These are phyloP conservation scores for Polyodon spathula DNA, from an alignment of 2,113 vertebrate species.

Conservation along the genomic window DNA sequence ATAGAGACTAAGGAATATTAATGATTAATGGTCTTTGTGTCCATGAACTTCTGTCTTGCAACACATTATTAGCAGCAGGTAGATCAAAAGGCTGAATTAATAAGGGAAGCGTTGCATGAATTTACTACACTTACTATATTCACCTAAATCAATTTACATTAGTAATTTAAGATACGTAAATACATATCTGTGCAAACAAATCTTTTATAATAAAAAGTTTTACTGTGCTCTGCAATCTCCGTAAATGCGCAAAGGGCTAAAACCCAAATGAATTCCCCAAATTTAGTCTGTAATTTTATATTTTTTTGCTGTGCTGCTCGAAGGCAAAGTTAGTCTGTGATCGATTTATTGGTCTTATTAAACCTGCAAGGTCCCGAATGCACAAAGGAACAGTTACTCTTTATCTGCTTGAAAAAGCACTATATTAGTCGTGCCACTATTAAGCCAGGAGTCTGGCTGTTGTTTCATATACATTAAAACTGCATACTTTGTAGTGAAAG, in stretches of 20 bases:
- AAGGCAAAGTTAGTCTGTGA: background rate
- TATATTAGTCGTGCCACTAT: background rate
- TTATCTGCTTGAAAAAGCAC: background rate
- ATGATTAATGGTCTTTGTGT: conserved; percentile 33
- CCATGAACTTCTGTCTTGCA: conserved; percentile 26
- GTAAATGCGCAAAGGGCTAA: no score
- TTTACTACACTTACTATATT: conserved; percentile 22
- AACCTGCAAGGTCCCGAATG: background rate
- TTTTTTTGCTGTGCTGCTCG: background rate
- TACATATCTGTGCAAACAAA: background rate
- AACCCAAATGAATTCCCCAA: no score
- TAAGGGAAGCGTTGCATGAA: conserved; percentile 25
- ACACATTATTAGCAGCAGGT: conserved; percentile 33
- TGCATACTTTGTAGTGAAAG: background rate
- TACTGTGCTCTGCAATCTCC: no score
- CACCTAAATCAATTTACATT: conserved; percentile 11
- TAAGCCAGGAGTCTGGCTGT: background rate
- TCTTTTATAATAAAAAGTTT: background rate
- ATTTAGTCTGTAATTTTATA: no score
- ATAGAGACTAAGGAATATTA: conserved; percentile 20
- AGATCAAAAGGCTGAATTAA: conserved; percentile 29
- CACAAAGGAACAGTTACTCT: background rate
- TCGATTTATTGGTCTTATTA: background rate
- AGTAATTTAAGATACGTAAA: conserved; percentile 8
- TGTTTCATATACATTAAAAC: background rate